Conservation (phyloP, 2,888 invertebrate species). For the Chymomyza caudatula region DNA sequence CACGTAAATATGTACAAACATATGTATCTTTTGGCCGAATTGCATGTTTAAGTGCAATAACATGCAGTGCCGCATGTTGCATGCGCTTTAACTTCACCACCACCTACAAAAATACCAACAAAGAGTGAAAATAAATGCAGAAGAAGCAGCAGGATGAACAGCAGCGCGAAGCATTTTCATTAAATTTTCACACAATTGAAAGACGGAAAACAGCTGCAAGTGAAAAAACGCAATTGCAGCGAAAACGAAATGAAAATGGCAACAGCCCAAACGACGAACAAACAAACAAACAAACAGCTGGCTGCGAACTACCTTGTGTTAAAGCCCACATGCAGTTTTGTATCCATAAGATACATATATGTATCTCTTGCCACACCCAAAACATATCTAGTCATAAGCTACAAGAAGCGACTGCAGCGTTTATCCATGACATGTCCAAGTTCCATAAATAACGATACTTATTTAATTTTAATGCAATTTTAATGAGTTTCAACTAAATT, state of each 20-base stretch:
- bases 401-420: background rate
- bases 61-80: constrained; percentile 34
- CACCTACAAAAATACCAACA: constrained; percentile 22
- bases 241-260: constrained; percentile 40
- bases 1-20: too few relatives aligned
- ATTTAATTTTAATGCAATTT: constrained; percentile 43
- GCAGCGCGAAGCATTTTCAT: constrained; percentile 52
- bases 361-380: constrained; percentile 22
- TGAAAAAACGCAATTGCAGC: constrained; percentile 23
- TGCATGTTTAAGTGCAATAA: constrained; percentile 70
- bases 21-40: too few relatives aligned
- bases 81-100: constrained; percentile 29
- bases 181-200: constrained; percentile 60
- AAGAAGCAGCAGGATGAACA: background rate
- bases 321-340: constrained; percentile 21
- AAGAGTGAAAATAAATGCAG: constrained; percentile 3
- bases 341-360: background rate
- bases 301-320: constrained; percentile 5
- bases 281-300: constrained; percentile 22
- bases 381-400: background rate
- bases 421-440: constrained; percentile 36
- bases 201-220: constrained; percentile 62
- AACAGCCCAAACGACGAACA: constrained; percentile 21
- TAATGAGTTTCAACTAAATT: constrained; percentile 35
- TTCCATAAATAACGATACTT: constrained; percentile 41